Evolutionary conservation across 1,140 invertebrate species (phyloP), one percentile per base, ranked within the genome.

Genomic region (Drosophila aff.): DNA sequence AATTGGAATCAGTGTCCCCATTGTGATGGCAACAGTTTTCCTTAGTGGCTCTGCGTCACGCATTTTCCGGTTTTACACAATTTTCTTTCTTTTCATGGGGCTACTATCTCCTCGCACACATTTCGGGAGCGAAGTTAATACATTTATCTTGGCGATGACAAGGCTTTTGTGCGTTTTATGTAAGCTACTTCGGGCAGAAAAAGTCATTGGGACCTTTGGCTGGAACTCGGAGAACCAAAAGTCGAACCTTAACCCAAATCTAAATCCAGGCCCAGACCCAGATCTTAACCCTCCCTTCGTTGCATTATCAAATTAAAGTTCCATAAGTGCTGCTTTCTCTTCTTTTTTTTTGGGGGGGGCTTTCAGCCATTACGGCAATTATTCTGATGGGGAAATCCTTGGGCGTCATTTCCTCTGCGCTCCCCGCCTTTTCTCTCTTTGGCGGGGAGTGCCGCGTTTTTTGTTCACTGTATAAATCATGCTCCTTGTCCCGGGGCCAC

Each of bases 61-160:
- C 52, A 31, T 50, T 73, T 50, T 60, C 44, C 38, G 60, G 61
- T 82, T 87, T 87, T 82, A 69, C 76, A 77, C 76, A 82, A 75
- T 81, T 81, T 87, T 89, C 62, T 41, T 83, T 87, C 65, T 38
- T 84, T 87, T 84, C 80, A 89, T 79, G 73, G 47, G 66, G 76
- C 66, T 49, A 61, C 59, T 57, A 31, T 53, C 38, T 47, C 23
- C 31, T 9, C 33, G 13, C n/a, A 33, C 28, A 50, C n/a, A 21
- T 1, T 23, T 5, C 0, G 33, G 10, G 52, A 2, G 43, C 40
- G 46, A 57, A 80, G 69, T 75, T 68, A 83, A 89, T 90, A 82
- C 81, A 90, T 90, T 90, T 90, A 90, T 90, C 81, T 82, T 82
- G 72, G 79, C 81, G 79, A 90, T 90, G 81, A 90, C 79, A 85